phyloP scores from a whole-genome alignment of 1,140 invertebrate species.

The Anastatus disparis region DNA sequence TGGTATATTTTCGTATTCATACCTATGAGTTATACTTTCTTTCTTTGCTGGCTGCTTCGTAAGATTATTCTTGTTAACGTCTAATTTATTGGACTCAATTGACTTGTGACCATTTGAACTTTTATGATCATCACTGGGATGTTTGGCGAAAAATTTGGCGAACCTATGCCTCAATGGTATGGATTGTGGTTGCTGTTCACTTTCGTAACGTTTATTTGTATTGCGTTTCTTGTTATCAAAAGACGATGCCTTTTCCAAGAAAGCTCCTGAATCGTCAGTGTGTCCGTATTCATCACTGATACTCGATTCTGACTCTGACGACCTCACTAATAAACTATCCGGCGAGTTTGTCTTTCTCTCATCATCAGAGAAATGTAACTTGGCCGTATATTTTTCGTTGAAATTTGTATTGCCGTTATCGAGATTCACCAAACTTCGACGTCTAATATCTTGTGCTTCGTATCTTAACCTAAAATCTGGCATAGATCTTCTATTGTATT shows the following conservation, averaged over 20 bases:
- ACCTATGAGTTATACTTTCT: conserved; percentile 47
- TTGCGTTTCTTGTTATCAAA: conserved; percentile 43
- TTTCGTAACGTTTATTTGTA: conserved; percentile 17
- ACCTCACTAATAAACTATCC: conserved; percentile 62
- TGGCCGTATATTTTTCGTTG: conserved; percentile 28
- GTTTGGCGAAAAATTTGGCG: conserved; percentile 61
- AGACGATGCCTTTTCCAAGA: conserved; percentile 58
- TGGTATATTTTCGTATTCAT: conserved; percentile 65
- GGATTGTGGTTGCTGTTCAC: conserved; percentile 27
- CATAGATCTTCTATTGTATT: conserved; percentile 30
- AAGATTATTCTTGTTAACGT: conserved; percentile 55
- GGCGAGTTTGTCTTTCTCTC: conserved; percentile 64
- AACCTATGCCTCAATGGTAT: conserved; percentile 53
- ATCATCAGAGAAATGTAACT: conserved; percentile 56
- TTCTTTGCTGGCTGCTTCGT: conserved; percentile 35
- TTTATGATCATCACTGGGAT: conserved; percentile 41
- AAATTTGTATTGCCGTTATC: conserved; percentile 34
- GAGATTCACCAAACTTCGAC: conserved; percentile 13
- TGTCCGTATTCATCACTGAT: conserved; percentile 58
- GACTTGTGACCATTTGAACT: conserved; percentile 41
- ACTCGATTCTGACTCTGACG: conserved; percentile 62
- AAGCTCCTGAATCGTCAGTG: conserved; percentile 63
- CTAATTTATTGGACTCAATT: conserved; percentile 42
- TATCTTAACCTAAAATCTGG: conserved; percentile 47
- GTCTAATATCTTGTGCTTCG: conserved; percentile 37